Base-by-base conservation (phyloP, 2,797 vertebrate species). In the Lepus oiostolus region DNA sequence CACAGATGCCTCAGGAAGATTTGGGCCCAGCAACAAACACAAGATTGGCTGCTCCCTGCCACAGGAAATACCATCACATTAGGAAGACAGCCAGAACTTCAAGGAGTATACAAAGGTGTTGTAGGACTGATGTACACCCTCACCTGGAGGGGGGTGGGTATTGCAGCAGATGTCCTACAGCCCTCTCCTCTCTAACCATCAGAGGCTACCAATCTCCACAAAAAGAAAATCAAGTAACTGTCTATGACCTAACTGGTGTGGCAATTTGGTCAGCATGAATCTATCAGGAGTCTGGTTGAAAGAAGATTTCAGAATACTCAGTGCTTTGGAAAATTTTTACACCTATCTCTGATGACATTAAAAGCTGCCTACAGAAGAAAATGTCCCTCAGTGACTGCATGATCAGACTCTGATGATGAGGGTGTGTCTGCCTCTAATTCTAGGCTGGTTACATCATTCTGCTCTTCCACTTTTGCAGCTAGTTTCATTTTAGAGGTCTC, bases 281-380 rank as follows among this genome's bases (percentile, higher is more conserved):
- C 54, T 93, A 76, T 75, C 21, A 74, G 79, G 13, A 81, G 38
- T 88, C 50, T 89, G 22, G 17, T 0, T 88, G 42, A 87, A 85
- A 89, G 65, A 91, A 93, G 11, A 86, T 79, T 38, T 86, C 62
- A 95, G 32, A 94, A 89, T 77, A 81, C 93, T 67, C 9, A 75
- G 1, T 88, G 42, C 3, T 83, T 93, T 60, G 67, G 82, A 96
- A 72, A 42, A 52, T 12, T 70, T 93, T 81, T 21, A 81, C 17
- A 91, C 42, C 79, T 91, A 74, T 85, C 42, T 72, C 35, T 85
- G 96, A 93, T 70, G 60, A 79, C 26, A 92, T 68, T 32, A 83
- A 96, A 95, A 95, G 30, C 38, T 75, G 21, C 4, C 42, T 71
- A 95, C 75, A 8, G 42, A 75, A 32, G 38, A 71, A 91, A 83